Percentiles rank a stretch among this genome's conserved stretches.
These are phyloP conservation scores for Nothoprocta perdicaria DNA, from an alignment of 2,113 vertebrate genomes.

Conservation along the genomic window DNA sequence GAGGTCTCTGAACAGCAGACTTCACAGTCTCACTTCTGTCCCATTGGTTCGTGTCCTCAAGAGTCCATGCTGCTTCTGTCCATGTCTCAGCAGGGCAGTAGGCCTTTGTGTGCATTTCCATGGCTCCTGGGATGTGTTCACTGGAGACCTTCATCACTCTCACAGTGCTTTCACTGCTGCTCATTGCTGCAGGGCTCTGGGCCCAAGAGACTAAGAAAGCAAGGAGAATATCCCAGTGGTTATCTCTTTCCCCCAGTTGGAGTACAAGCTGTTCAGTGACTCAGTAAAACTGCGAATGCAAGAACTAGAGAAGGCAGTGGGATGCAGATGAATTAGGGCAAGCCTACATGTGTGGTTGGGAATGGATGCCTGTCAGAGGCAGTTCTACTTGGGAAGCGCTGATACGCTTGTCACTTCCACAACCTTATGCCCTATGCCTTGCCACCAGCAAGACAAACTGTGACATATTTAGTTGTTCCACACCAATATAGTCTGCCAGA, in stretches of 20 bases:
- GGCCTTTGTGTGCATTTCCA: background rate
- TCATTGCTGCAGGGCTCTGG: background rate
- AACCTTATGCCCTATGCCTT: background rate
- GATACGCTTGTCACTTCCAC: background rate
- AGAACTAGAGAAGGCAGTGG: background rate
- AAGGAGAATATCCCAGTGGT: background rate
- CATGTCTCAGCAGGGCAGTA: rapidly evolving
- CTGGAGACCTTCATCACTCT: background rate
- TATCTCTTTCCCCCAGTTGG: background rate
- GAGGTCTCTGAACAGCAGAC: background rate
- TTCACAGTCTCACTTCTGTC: background rate
- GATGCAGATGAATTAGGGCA: background rate
- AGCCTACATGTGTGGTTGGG: background rate
- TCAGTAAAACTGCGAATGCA: background rate
- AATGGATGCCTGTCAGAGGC: background rate
- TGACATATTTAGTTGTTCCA: background rate
- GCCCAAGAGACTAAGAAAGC: background rate
- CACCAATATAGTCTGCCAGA: slow-evolving; percentile 15
- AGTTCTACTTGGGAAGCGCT: background rate
- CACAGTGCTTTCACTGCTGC: background rate
- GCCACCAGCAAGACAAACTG: background rate
- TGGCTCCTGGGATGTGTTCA: background rate
- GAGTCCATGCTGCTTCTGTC: background rate
- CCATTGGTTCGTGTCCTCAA: background rate
- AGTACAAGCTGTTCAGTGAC: background rate